Conservation (phyloP, 2,113 vertebrate species). For the Silurus meridionalis region DNA sequence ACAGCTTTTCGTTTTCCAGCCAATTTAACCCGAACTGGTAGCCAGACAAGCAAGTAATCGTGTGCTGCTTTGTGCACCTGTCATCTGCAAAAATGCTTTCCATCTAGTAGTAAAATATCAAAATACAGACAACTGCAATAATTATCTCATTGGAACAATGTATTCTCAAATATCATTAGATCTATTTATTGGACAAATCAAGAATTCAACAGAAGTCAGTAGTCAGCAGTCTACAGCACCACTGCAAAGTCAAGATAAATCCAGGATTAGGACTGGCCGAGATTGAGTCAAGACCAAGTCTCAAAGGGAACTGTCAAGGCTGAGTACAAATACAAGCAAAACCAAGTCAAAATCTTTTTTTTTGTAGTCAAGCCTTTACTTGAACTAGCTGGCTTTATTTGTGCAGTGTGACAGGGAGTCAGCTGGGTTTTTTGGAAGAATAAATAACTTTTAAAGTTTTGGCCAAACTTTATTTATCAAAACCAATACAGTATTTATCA, state of each 20-base stretch:
- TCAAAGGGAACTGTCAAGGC: background rate
- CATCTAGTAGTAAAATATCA: background rate
- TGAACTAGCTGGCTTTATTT: background rate
- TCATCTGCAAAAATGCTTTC: background rate
- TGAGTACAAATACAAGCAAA: background rate
- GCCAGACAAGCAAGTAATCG: background rate
- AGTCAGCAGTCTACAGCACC: background rate
- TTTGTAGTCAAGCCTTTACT: background rate
- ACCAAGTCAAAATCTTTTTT: background rate
- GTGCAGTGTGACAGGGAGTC: background rate
- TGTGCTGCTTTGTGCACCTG: background rate
- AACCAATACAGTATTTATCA: background rate
- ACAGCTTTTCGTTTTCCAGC: background rate
- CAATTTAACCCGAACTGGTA: slow-evolving; percentile 6
- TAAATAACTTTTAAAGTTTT: background rate
- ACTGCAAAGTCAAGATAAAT: background rate
- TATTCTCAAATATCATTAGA: background rate
- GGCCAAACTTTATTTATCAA: background rate
- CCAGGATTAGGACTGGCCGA: background rate
- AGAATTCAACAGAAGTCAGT: background rate
- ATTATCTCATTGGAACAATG: background rate
- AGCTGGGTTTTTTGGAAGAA: background rate
- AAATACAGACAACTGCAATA: background rate
- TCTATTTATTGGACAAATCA: background rate
- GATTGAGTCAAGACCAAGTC: background rate